Evolutionary conservation across 2,797 vertebrate genomes (phyloP).

Genomic region (Pagetopsis macropterus): DNA sequence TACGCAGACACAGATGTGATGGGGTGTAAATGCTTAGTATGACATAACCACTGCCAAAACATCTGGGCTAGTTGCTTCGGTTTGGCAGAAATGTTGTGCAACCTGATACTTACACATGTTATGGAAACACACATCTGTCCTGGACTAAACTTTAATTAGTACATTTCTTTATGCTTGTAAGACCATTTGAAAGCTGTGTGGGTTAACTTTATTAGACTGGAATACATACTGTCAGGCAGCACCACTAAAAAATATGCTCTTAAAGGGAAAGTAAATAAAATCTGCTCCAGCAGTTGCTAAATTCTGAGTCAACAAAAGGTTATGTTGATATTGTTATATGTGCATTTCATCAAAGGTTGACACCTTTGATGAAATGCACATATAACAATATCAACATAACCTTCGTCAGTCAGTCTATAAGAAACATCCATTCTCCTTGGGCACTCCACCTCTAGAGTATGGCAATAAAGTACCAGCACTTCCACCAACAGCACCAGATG

Average conservation of each 20-base stretch:
- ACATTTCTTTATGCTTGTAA: slow-evolving; percentile 12
- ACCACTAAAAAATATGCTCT: neutral
- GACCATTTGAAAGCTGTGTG: neutral
- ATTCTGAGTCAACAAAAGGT: neutral
- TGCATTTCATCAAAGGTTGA: neutral
- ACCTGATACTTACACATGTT: slow-evolving; percentile 9
- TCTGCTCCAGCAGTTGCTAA: neutral
- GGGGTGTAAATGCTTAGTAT: slow-evolving; percentile 9
- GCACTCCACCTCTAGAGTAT: neutral
- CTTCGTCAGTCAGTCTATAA: neutral
- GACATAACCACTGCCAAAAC: slow-evolving; percentile 3
- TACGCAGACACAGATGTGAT: neutral
- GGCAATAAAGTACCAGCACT: neutral
- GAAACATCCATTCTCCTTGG: neutral
- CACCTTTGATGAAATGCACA: too few relatives aligned
- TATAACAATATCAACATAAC: too few relatives aligned
- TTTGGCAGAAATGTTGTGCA: neutral
- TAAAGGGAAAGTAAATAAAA: slow-evolving; percentile 3
- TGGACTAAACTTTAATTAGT: neutral
- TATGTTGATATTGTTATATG: neutral
- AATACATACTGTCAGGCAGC: neutral
- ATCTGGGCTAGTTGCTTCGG: neutral
- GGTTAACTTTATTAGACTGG: neutral
- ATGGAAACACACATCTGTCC: slow-evolving; percentile 8
- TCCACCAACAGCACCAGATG: neutral